A percentile compares a stretch with the other conserved stretches of the same genome.
Evolutionary conservation across 2,113 vertebrate species (phyloP).

Genomic region (Pteropus alecto): DNA sequence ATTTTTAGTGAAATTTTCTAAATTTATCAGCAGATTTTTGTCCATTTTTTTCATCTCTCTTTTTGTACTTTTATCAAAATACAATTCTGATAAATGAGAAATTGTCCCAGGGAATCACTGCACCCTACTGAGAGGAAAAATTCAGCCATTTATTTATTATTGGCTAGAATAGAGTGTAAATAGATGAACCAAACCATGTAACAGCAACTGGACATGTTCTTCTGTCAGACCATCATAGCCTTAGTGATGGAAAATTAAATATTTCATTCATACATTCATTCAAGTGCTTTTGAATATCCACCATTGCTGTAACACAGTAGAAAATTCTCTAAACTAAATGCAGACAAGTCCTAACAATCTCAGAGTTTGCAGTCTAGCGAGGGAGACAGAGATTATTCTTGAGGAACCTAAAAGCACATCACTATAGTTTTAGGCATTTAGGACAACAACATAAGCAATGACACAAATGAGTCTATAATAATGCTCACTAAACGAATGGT

Average conservation of each 20-base stretch:
- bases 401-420: background rate
- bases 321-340: background rate
- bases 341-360: background rate
- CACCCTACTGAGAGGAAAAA: background rate
- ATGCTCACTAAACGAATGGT: background rate
- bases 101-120: slow-evolving; percentile 28
- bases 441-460: background rate
- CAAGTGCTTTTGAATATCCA: background rate
- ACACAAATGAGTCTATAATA: background rate
- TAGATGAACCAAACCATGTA: slow-evolving; percentile 10
- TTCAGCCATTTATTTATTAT: slow-evolving; percentile 55
- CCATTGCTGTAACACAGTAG: background rate
- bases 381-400: background rate
- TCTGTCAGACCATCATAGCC: background rate
- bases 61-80: slow-evolving; percentile 30
- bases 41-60: background rate
- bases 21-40: slow-evolving; percentile 68
- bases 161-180: background rate
- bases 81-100: slow-evolving; percentile 59
- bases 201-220: background rate
- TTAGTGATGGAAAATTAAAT: slow-evolving; percentile 30
- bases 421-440: background rate
- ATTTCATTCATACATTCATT: slow-evolving; percentile 10
- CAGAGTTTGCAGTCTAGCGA: background rate
- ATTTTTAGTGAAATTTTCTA: slow-evolving; percentile 63